Evolutionary conservation across 2,113 vertebrate species (phyloP).

Genomic region (Pantherophis guttatus): DNA sequence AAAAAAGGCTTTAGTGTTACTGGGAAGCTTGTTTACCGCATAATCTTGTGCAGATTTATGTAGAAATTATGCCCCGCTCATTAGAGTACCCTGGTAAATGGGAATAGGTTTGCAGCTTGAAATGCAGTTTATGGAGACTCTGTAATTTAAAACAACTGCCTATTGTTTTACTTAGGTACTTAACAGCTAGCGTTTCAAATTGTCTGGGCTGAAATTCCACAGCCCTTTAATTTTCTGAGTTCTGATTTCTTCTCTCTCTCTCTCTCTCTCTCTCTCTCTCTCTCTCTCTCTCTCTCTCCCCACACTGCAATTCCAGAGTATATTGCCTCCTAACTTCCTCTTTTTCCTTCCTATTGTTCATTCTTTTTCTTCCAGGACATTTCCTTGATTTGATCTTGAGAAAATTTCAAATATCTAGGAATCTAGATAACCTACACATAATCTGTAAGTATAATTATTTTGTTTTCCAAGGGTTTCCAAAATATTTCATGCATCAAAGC

Average conservation of each 20-base stretch:
- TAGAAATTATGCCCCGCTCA: not conserved
- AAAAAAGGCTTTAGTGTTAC: not conserved
- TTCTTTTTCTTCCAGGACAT: not conserved
- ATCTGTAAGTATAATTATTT: not conserved
- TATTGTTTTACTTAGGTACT: not conserved
- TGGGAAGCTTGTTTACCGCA: not conserved
- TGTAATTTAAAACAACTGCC: not conserved
- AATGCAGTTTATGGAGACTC: not conserved
- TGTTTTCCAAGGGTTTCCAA: not conserved
- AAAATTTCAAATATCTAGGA: not conserved
- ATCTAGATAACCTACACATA: not conserved
- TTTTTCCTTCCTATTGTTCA: not conserved
- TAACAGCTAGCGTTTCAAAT: not conserved
- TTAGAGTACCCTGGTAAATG: not conserved
- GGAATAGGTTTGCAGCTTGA: not conserved
- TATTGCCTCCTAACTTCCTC: not conserved
- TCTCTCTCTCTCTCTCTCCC: not conserved
- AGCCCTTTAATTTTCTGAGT: not conserved
- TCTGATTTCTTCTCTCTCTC: not conserved
- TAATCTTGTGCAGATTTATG: not conserved
- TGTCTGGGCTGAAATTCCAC: not conserved
- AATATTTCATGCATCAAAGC: not conserved
- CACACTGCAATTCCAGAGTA: not conserved
- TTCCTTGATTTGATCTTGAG: not conserved
- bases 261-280: not conserved